A percentile compares a stretch with the other conserved stretches of the same genome.
Evolutionary conservation across 1,140 invertebrate species (phyloP).

Genomic region (Pygmarrhopalites habei): DNA sequence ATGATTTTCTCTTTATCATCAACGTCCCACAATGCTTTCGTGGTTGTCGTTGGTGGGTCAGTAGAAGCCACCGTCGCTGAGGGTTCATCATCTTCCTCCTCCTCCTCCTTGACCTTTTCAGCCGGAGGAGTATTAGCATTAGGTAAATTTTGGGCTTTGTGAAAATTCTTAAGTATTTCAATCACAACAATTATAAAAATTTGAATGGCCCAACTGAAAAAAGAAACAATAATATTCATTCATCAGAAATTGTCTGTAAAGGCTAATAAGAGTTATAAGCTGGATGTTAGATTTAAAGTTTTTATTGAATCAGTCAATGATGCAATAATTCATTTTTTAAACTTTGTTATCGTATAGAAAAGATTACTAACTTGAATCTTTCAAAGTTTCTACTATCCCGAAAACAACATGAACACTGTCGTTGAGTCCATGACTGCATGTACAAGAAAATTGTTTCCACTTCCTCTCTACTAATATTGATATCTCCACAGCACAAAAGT

Average conservation of each 20-base stretch:
- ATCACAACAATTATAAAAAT: conserved; percentile 55
- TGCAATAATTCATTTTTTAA: no score
- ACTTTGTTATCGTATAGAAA: no score
- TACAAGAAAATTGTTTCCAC: conserved; percentile 59
- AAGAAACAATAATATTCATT: no score
- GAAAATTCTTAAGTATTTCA: conserved; percentile 33
- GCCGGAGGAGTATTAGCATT: no score
- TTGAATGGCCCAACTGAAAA: conserved; percentile 73
- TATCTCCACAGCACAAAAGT: conserved; percentile 18
- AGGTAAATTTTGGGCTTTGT: no score
- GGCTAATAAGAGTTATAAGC: no score
- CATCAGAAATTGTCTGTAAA: no score
- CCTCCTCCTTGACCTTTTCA: background rate
- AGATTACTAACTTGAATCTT: conserved; percentile 59
- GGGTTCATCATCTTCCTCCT: background rate
- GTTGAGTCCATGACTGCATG: conserved; percentile 63
- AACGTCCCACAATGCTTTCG: conserved; percentile 53
- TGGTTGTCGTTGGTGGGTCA: background rate
- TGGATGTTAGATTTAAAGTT: no score
- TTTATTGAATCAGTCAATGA: no score
- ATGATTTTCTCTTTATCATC: conserved; percentile 70
- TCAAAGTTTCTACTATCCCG: conserved; percentile 83
- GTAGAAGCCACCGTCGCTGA: background rate
- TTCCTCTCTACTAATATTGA: conserved; percentile 48
- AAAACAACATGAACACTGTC: conserved; percentile 88